Percentiles rank a stretch among this genome's conserved stretches.
Conservation (phyloP, 2,113 vertebrate species). For the Uropsilus gracilis region DNA sequence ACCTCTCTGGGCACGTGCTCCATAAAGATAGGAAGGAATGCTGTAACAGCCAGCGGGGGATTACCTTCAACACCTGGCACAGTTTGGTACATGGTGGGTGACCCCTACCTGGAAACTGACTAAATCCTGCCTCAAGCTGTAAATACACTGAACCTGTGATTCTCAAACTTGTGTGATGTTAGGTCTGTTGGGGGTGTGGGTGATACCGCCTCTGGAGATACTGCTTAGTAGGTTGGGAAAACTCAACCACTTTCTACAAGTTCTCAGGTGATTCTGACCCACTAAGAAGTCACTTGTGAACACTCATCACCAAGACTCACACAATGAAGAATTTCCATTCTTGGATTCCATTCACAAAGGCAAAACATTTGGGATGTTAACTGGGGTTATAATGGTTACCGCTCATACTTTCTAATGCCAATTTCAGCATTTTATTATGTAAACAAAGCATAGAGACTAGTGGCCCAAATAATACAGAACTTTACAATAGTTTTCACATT, state of each 20-base stretch:
- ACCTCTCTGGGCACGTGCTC: background rate
- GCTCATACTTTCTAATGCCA: background rate
- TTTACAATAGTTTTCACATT: background rate
- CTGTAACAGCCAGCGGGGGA: background rate
- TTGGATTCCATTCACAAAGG: background rate
- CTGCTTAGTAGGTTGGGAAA: background rate
- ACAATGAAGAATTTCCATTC: background rate
- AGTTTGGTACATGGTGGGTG: background rate
- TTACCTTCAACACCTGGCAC: background rate
- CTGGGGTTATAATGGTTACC: background rate
- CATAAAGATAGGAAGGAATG: background rate
- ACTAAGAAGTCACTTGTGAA: background rate
- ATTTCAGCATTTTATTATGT: conserved; percentile 25
- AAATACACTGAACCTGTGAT: background rate
- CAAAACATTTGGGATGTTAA: background rate
- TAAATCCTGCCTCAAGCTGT: background rate
- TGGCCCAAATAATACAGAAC: background rate
- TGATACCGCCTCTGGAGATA: background rate
- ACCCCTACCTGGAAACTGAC: background rate
- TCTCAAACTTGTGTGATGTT: background rate
- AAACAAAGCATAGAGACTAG: background rate
- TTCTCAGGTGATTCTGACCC: background rate
- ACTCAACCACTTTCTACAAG: background rate
- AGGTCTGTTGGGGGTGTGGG: background rate
- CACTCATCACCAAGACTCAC: background rate